Conservation (phyloP, 2,113 vertebrate genomes). For the Daubentonia madagascariensis region DNA sequence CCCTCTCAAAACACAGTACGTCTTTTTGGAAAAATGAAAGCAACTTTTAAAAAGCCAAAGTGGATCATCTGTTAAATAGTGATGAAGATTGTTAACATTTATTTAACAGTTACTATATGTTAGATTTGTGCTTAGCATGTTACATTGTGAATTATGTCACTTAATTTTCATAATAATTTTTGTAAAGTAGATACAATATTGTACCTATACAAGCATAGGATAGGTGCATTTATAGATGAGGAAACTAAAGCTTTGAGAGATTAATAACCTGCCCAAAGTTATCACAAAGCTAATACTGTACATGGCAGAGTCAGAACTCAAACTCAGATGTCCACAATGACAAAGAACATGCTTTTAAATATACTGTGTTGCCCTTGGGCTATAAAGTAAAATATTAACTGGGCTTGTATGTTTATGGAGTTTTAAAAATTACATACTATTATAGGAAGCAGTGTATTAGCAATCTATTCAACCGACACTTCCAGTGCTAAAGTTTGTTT, state of each 20-base stretch:
- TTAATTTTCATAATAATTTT: conserved; percentile 21
- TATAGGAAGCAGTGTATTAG: not conserved
- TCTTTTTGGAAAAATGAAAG: conserved; percentile 16
- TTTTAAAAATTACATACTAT: not conserved
- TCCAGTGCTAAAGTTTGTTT: conserved; percentile 28
- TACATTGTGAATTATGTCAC: not conserved
- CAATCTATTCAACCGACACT: not conserved
- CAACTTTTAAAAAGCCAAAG: conserved; percentile 10
- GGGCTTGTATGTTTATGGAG: conserved; percentile 5
- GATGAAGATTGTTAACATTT: not conserved
- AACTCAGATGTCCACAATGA: not conserved
- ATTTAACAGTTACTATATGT: conserved; percentile 22
- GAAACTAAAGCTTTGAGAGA: not conserved
- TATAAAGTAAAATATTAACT: conserved; percentile 19
- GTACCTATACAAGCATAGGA: not conserved
- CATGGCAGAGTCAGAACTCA: not conserved
- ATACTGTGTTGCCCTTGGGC: not conserved
- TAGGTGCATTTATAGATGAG: not conserved
- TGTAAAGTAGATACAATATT: not conserved
- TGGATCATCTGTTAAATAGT: not conserved
- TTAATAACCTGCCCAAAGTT: not conserved
- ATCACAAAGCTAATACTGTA: not conserved
- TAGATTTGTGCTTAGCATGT: not conserved
- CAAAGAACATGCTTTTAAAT: not conserved
- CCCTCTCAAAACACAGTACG: not conserved